These are phyloP conservation scores for Zoanthus solanderi DNA, from an alignment of 92 coral and sea anemone genomes.

Conservation along the genomic window DNA sequence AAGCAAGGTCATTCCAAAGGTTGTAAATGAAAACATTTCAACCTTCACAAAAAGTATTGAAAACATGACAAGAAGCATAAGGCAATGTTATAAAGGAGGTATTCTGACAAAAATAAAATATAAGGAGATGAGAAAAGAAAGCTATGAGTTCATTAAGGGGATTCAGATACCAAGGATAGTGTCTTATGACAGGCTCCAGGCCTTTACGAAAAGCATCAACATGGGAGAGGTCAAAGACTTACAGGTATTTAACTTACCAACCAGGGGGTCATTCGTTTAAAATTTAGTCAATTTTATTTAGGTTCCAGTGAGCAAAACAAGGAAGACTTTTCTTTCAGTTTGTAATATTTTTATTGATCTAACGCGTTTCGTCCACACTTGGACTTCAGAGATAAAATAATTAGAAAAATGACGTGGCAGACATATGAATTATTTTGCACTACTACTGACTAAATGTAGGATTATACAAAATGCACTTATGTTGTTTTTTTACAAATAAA, in stretches of 20 bases:
- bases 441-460: too few relatives aligned
- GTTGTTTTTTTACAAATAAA: too few relatives aligned
- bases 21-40: slow-evolving; percentile 20
- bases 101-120: slow-evolving; percentile 45
- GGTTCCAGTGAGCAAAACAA: too few relatives aligned
- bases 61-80: slow-evolving; percentile 25
- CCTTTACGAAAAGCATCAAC: slow-evolving; percentile 31
- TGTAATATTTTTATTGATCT: too few relatives aligned
- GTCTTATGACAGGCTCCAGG: slow-evolving; percentile 36
- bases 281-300: too few relatives aligned
- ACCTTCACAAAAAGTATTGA: slow-evolving; percentile 7
- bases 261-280: background rate
- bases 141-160: slow-evolving; percentile 15
- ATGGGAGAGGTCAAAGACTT: slow-evolving; percentile 42
- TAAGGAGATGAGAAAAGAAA: slow-evolving; percentile 35
- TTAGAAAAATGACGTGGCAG: too few relatives aligned
- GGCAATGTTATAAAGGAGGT: slow-evolving; percentile 30
- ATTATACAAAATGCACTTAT: too few relatives aligned
- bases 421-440: too few relatives aligned
- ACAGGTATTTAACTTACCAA: slow-evolving; percentile 25
- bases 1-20: slow-evolving; percentile 29
- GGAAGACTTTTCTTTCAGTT: too few relatives aligned
- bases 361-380: too few relatives aligned
- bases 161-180: slow-evolving; percentile 37
- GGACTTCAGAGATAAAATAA: too few relatives aligned